Percentiles rank a stretch among this genome's conserved stretches.
Conservation (phyloP, 2,113 vertebrate genomes). For the Tretioscincus oriximinensis region DNA sequence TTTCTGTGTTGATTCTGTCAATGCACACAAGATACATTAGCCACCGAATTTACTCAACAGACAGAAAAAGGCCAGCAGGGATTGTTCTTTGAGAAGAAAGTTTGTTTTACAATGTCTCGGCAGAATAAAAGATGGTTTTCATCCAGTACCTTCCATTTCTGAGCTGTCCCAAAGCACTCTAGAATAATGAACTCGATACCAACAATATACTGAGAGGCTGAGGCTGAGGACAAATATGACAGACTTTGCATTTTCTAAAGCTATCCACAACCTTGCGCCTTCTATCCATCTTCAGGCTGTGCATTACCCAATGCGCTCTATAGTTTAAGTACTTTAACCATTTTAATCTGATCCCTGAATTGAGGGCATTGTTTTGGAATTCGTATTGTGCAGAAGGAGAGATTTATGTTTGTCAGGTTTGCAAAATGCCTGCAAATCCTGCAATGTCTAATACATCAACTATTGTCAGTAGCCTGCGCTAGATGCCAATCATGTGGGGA, state of each 20-base stretch:
- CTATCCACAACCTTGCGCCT: conserved; percentile 4
- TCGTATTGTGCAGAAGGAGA: not conserved
- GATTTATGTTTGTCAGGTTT: too few relatives aligned
- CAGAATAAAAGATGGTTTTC: conserved; percentile 12
- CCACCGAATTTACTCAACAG: conserved; percentile 21
- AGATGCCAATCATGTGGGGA: too few relatives aligned
- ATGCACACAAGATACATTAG: conserved; percentile 17
- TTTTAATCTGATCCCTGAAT: not conserved
- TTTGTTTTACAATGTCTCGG: conserved; percentile 20
- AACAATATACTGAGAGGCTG: not conserved
- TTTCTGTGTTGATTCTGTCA: conserved; percentile 31
- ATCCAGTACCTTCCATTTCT: conserved; percentile 10
- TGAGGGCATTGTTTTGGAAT: not conserved
- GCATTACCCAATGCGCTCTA: not conserved
- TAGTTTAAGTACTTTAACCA: not conserved
- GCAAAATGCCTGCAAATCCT: too few relatives aligned
- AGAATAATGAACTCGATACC: conserved; percentile 5
- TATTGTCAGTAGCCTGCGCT: too few relatives aligned
- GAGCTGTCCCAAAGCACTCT: conserved; percentile 13
- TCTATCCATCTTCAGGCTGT: conserved; percentile 6
- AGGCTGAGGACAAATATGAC: not conserved
- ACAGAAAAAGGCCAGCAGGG: conserved; percentile 17
- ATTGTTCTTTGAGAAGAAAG: conserved; percentile 15
- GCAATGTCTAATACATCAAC: too few relatives aligned
- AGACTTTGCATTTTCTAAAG: not conserved